These are phyloP conservation scores for Eulemur macaco DNA, from an alignment of 2,113 vertebrate species.

Conservation along the genomic window DNA sequence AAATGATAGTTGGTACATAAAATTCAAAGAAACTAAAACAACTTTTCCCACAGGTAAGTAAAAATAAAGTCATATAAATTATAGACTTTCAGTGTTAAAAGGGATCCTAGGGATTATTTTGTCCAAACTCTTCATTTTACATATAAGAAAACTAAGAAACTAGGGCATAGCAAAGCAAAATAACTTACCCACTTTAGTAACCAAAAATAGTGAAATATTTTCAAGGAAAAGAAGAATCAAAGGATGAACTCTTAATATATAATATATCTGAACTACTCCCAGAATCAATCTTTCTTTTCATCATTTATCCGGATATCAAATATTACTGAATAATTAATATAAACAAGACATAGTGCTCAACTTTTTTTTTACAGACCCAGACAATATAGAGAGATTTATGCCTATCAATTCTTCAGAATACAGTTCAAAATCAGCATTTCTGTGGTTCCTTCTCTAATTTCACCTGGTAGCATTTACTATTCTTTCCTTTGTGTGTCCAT, in stretches of 20 bases:
- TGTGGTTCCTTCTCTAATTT: conserved; percentile 52
- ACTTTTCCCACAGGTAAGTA: neutral
- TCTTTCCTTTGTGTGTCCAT: conserved; percentile 6
- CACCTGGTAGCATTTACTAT: conserved; percentile 10
- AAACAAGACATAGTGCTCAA: neutral
- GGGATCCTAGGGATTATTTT: neutral
- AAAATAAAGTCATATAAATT: conserved; percentile 36
- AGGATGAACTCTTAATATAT: conserved; percentile 5
- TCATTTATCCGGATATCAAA: conserved; percentile 23
- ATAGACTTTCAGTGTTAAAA: conserved; percentile 16
- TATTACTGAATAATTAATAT: conserved; percentile 15
- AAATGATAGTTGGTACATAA: conserved; percentile 22
- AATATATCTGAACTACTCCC: neutral
- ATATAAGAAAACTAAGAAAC: conserved; percentile 45
- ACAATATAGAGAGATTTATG: neutral
- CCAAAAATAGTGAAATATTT: conserved; percentile 47
- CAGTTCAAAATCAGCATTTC: conserved; percentile 51
- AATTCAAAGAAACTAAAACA: conserved; percentile 15
- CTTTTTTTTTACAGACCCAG: neutral
- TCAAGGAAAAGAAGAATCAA: conserved; percentile 42
- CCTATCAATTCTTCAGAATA: conserved; percentile 40
- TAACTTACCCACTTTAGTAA: conserved; percentile 34
- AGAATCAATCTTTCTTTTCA: conserved; percentile 7
- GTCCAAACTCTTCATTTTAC: neutral
- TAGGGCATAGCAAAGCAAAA: conserved; percentile 42